Evolutionary conservation across 92 coral and sea anemone genomes (phyloP), one percentile per base, ranked within the genome.

Genomic region (Parazoanthus darwini): DNA sequence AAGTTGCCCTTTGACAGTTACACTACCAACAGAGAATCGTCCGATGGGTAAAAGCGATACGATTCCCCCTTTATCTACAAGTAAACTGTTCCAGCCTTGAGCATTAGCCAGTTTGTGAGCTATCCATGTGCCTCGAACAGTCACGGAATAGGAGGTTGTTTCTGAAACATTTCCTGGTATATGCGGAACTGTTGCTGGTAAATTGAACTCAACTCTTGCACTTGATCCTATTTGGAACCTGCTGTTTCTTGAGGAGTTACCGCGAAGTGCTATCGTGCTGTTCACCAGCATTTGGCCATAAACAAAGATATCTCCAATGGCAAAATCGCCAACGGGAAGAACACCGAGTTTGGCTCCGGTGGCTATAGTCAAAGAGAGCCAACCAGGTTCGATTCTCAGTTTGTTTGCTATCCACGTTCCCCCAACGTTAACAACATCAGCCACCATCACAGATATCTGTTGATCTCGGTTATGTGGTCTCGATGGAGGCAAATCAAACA

Each of bases 301-400:
- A 59, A 95, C 89, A 79, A 83, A 77, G 67, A 96, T 72, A 0
- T 82, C 44, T 63, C 89, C 92, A 4, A 91, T 88, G 68, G 91
- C 42, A 75, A 92, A 93, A 50, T 71, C 89, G 39, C 88, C 93
- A 56, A 78, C 88, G 10, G 98, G 95, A 54, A 90, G 83, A 36
- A 93, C 83, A 13, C 82, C 63, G 25, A 94, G 25, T 44, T 75
- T 56, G 13, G 94, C 98, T 56, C 92, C 74, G 44, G 89, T 66
- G 72, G 78, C 90, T 38, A 94, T 71, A 23, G 93, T 88, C 37
- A 95, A 90, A 11, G 88, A 85, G 68, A 89, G 86, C 96, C 98
- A 95, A 10, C 98, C 98, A 20, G 93, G 93, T 74, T 90, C 88
- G 65, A 94, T 94, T 36, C 88, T 90, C 0, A 94, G 93, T 75